These are phyloP conservation scores for Prostheceraeus crozeri DNA, from an alignment of 2,888 invertebrate species.

Conservation along the genomic window DNA sequence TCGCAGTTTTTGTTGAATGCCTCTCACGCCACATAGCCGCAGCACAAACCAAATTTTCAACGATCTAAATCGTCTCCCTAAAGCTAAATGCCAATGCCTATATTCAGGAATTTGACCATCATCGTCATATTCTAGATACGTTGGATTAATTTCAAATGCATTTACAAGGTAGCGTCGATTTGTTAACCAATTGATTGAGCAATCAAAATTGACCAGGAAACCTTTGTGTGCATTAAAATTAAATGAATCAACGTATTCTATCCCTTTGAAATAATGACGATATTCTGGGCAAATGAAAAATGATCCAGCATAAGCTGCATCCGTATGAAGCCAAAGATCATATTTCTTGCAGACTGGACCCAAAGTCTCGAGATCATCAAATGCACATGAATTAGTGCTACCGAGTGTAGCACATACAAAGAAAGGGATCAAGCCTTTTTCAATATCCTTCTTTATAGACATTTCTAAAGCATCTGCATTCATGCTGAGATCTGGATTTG, in stretches of 20 bases:
- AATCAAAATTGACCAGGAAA: constrained; percentile 1
- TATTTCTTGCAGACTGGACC: neutral
- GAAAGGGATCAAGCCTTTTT: neutral
- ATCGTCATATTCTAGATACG: constrained; percentile 55
- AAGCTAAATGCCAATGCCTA: constrained; percentile 41
- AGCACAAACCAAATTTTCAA: constrained; percentile 30
- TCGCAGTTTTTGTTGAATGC: constrained; percentile 21
- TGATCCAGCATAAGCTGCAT: constrained; percentile 74
- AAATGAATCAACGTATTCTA: constrained; percentile 27
- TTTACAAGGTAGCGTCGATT: constrained; percentile 60
- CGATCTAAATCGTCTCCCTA: constrained; percentile 31
- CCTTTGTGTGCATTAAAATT: constrained; percentile 22
- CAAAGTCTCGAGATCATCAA: constrained; percentile 9
- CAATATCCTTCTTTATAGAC: neutral
- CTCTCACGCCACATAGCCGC: constrained; percentile 12
- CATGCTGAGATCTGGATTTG: neutral
- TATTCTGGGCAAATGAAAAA: constrained; percentile 40
- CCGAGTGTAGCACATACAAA: neutral
- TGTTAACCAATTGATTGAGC: constrained; percentile 65
- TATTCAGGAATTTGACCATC: constrained; percentile 52
- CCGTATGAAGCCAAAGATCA: constrained; percentile 77
- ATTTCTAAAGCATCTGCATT: neutral
- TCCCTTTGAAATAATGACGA: constrained; percentile 34
- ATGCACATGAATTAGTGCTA: constrained; percentile 6
- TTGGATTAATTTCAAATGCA: constrained; percentile 54